These are phyloP conservation scores for Augochlorella aurata DNA, from an alignment of 2,888 invertebrate genomes.

Conservation along the genomic window DNA sequence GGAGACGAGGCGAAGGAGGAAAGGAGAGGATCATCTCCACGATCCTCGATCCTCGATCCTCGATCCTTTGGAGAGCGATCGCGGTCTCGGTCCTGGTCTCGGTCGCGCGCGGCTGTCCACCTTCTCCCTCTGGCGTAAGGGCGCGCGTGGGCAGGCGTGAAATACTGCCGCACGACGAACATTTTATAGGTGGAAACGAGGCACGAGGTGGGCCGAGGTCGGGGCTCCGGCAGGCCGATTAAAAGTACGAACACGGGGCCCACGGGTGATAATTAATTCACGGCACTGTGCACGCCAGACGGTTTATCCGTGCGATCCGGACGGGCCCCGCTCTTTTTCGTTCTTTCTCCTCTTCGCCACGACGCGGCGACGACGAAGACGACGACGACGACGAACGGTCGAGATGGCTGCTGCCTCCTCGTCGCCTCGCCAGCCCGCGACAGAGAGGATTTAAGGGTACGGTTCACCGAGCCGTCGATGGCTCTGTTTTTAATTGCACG, in stretches of 20 bases:
- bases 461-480: conserved; percentile 62
- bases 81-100: too few species aligned
- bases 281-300: conserved; percentile 70
- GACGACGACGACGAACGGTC: conserved; percentile 1
- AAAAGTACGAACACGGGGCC: conserved; percentile 70
- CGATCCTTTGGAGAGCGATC: conserved; percentile 18
- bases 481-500: conserved; percentile 67
- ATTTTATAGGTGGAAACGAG: conserved; percentile 69
- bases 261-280: conserved; percentile 76
- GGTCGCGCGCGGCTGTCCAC: conserved; percentile 27
- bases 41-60: neutral
- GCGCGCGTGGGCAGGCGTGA: conserved; percentile 76
- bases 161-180: conserved; percentile 72
- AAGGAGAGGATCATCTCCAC: neutral
- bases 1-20: neutral
- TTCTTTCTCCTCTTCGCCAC: conserved; percentile 30
- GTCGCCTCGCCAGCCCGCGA: conserved; percentile 34
- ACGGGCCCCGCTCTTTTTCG: conserved; percentile 64
- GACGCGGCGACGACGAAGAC: conserved; percentile 4
- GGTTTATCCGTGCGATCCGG: conserved; percentile 68
- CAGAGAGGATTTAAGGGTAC: conserved; percentile 56
- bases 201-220: conserved; percentile 62
- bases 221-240: conserved; percentile 68
- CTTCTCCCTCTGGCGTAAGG: conserved; percentile 57
- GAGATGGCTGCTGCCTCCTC: conserved; percentile 28